These are phyloP conservation scores for Zaprionus capensis DNA, from an alignment of 1,140 invertebrate genomes.

Conservation along the genomic window DNA sequence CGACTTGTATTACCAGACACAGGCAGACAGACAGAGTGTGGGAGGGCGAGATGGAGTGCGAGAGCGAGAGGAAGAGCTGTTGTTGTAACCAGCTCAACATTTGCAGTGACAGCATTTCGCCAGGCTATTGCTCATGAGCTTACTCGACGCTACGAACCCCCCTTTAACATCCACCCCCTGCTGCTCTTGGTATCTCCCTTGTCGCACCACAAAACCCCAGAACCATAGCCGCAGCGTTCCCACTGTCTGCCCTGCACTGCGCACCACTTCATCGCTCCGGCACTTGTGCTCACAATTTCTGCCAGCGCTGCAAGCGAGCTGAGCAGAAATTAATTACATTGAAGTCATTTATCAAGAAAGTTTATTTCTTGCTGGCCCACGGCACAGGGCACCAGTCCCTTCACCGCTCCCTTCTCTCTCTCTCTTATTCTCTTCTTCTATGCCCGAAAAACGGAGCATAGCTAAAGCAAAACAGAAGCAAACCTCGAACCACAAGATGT, in stretches of 20 bases:
- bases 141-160: not conserved
- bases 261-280: conserved; percentile 22
- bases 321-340: conserved; percentile 83
- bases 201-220: conserved; percentile 31
- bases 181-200: conserved; percentile 3
- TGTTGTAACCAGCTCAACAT: conserved; percentile 55
- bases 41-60: not conserved
- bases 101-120: conserved; percentile 72
- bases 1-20: conserved; percentile 46
- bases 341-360: conserved; percentile 83
- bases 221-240: not conserved
- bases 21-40: not conserved
- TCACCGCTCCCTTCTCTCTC: not conserved
- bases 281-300: conserved; percentile 55
- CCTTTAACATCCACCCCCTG: not conserved
- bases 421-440: not conserved
- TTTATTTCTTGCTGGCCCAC: conserved; percentile 74
- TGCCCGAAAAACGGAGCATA: conserved; percentile 3
- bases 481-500: conserved; percentile 65
- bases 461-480: conserved; percentile 43
- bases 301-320: conserved; percentile 64
- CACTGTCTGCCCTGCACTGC: not conserved
- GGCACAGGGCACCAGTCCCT: not conserved
- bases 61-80: not conserved
- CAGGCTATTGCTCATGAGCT: conserved; percentile 70